Base-by-base conservation (phyloP, 2,113 vertebrate genomes). In the Coracopsis vasa region DNA sequence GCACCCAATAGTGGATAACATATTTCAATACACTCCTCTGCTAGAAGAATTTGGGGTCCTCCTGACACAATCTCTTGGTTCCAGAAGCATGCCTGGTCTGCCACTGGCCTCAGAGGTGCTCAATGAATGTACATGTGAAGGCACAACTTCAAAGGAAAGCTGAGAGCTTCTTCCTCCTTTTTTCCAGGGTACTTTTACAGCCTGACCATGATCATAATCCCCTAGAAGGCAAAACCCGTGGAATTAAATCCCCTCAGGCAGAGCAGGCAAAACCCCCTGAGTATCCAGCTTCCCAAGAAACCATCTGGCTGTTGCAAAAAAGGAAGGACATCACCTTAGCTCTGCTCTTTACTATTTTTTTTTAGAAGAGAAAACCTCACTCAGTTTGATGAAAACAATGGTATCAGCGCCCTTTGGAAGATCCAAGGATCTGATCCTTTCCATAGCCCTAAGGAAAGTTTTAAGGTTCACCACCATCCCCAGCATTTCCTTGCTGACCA, bases 31-130 rank as follows among this genome's bases (percentile, higher is more conserved):
- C 14, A 41, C 13, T 51, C 20, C 12, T 86, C 61, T 74, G 45
- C 33, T 16, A 42, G 42, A 8, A 86, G 39, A 18, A 37, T n/a
- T 51, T 60, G 37, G 14, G 25, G 14, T 45, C 16, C 29, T 86
- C 37, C 24, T 0, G 0, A 28, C 28, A 28, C 17, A 53, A 7
- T 4, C 6, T 70, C 41, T 66, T 39, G 16, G 13, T 70, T 80
- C 12, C 37, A 65, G 72, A 61, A 33, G 21, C 12, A 1, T 44
- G n/a, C 42, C 37, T 84, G 6, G 58, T 80, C 72, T 58, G 33
- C 51, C 60, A 29, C 25, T 70, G 41, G 60, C 64, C 67, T 78
- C 64, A 44, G 21, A 56, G 28, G 8, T 44, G 23, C 41, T 60
- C 15, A 70, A 39, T 1, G 7, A 66, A 23, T 13, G 13, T 25